A percentile compares a stretch with the other conserved stretches of the same genome.
phyloP scores from a whole-genome alignment of 2,888 invertebrate species.

The Epistrophella euchroma region DNA sequence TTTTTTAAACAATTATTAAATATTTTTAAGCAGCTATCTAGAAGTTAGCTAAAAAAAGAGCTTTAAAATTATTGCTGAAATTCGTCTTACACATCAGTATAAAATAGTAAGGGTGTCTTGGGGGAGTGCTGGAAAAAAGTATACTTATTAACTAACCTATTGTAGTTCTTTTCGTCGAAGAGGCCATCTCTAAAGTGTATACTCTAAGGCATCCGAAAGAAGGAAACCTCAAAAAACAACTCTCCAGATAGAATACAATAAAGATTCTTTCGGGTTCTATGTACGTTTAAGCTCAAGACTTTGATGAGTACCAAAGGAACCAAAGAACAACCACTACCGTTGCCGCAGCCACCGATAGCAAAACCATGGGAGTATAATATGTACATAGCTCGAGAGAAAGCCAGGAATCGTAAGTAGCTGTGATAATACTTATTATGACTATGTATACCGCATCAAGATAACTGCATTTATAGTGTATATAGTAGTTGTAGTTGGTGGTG shows the following conservation, averaged over 20 bases:
- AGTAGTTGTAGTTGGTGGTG: neutral
- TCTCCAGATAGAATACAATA: conserved; percentile 31
- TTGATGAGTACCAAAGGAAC: conserved; percentile 47
- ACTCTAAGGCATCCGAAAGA: conserved; percentile 40
- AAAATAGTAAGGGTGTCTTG: conserved; percentile 11
- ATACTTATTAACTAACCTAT: conserved; percentile 55
- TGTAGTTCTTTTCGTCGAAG: conserved; percentile 41
- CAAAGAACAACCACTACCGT: conserved; percentile 1
- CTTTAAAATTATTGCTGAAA: neutral
- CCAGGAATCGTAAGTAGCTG: conserved; percentile 64
- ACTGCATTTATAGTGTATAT: conserved; percentile 29
- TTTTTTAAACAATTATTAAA: no score
- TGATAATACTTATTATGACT: conserved; percentile 71
- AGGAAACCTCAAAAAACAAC: conserved; percentile 21
- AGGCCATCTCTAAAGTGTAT: conserved; percentile 54
- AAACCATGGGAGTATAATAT: conserved; percentile 29
- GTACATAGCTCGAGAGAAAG: conserved; percentile 31
- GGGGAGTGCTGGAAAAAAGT: conserved; percentile 8
- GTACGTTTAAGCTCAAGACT: conserved; percentile 55
- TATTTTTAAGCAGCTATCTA: no score
- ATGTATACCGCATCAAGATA: conserved; percentile 45
- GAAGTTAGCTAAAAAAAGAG: no score
- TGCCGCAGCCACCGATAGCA: conserved; percentile 10
- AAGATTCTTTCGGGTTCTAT: conserved; percentile 56
- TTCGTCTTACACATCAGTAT: neutral